phyloP scores from a whole-genome alignment of 2,113 vertebrate genomes.

The Lamprologus lemairii region DNA sequence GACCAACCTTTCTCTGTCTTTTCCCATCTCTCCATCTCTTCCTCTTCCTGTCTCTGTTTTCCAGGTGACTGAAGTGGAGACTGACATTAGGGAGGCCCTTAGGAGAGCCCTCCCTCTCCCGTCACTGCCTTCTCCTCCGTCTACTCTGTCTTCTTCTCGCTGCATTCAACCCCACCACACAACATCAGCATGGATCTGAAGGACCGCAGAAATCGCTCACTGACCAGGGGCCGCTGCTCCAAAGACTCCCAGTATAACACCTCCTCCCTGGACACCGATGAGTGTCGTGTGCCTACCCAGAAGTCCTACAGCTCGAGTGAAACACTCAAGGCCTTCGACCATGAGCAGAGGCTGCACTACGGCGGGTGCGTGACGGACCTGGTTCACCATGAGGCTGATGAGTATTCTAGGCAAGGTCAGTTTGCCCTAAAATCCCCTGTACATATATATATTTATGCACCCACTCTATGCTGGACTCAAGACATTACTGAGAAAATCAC shows the following conservation, averaged over 20 bases:
- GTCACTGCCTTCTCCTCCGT: background rate
- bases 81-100: slow-evolving; percentile 32
- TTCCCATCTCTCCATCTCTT: background rate
- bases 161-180: background rate
- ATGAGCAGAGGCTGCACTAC: slow-evolving; percentile 89
- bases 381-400: slow-evolving; percentile 91
- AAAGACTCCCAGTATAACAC: slow-evolving; percentile 90
- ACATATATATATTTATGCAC: background rate
- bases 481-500: background rate
- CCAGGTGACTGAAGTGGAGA: slow-evolving; percentile 63
- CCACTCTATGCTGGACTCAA: background rate
- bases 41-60: slow-evolving; percentile 30
- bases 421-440: background rate
- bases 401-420: slow-evolving; percentile 92
- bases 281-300: slow-evolving; percentile 92
- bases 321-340: slow-evolving; percentile 92
- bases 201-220: slow-evolving; percentile 85
- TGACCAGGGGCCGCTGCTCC: slow-evolving; percentile 82
- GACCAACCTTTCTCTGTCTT: slow-evolving; percentile 24
- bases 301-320: slow-evolving; percentile 98
- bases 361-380: slow-evolving; percentile 88
- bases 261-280: slow-evolving; percentile 86
- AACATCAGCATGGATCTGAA: slow-evolving; percentile 84
- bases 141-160: background rate
- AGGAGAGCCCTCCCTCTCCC: slow-evolving; percentile 20